Conservation (phyloP, 2,113 vertebrate species). For the Lophochroa leadbeateri region DNA sequence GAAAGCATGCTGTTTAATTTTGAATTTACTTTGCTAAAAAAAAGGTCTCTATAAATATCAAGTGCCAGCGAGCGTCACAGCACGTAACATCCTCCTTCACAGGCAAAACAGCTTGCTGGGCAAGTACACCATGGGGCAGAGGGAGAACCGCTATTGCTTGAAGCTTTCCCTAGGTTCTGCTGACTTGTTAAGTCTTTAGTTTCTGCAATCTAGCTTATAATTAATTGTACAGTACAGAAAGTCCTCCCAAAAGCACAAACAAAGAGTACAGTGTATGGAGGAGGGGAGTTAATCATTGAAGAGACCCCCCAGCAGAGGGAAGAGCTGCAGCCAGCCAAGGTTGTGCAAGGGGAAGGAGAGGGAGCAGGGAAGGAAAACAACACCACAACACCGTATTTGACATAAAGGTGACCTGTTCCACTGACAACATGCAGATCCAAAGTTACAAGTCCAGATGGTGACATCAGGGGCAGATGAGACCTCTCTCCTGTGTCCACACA, state of each 20-base stretch:
- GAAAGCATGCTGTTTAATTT: conserved; percentile 12
- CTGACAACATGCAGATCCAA: conserved; percentile 24
- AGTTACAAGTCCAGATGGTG: conserved; percentile 58
- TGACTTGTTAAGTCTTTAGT: background rate
- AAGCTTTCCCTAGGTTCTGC: background rate
- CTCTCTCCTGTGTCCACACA: background rate
- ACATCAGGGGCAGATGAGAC: background rate
- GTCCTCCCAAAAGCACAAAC: background rate
- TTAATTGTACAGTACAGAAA: conserved; percentile 50
- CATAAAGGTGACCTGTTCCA: background rate
- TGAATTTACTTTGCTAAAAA: conserved; percentile 40
- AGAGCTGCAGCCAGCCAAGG: background rate
- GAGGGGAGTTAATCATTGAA: conserved; percentile 45
- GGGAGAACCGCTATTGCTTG: background rate
- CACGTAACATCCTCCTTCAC: background rate
- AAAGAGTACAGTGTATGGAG: background rate
- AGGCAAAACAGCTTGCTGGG: background rate
- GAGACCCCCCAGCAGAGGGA: background rate
- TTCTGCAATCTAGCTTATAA: conserved; percentile 40
- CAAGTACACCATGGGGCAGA: background rate
- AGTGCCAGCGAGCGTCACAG: conserved; percentile 1
- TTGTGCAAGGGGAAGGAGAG: background rate
- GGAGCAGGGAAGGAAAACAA: background rate
- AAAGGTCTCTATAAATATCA: conserved; percentile 41
- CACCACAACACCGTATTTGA: background rate